Percentiles rank a stretch among this genome's conserved stretches.
phyloP scores from a whole-genome alignment of 2,113 vertebrate species.

The Phyllopteryx taeniolatus region DNA sequence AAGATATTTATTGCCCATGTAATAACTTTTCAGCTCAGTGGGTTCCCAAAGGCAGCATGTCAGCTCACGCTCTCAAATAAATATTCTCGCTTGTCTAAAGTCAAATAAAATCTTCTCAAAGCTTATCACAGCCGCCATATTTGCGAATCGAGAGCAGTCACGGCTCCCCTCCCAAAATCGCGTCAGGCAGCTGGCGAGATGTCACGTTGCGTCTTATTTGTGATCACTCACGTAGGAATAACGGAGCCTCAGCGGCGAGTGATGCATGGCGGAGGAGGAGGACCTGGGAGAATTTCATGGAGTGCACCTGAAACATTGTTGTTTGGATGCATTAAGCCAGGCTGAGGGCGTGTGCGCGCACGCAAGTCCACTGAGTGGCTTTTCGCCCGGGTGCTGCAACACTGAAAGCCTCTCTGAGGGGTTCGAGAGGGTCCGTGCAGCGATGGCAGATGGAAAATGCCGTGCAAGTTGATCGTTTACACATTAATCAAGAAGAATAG shows the following conservation, averaged over 20 bases:
- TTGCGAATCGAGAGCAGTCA: constrained; percentile 11
- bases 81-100: background rate
- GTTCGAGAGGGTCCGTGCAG: background rate
- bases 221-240: constrained; percentile 65
- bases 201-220: constrained; percentile 62
- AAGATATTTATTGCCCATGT: constrained; percentile 2
- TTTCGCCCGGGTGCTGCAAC: background rate
- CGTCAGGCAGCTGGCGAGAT: constrained; percentile 41
- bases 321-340: constrained; percentile 72
- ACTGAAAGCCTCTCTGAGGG: constrained; percentile 6
- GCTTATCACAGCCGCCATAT: constrained; percentile 13
- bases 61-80: background rate
- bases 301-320: constrained; percentile 69
- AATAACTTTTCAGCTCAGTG: constrained; percentile 3
- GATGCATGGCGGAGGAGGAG: constrained; percentile 1
- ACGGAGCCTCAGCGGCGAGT: constrained; percentile 48
- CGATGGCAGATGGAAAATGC: background rate
- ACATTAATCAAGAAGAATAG: background rate
- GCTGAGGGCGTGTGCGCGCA: constrained; percentile 42
- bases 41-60: background rate
- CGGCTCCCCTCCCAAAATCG: constrained; percentile 8
- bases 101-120: constrained; percentile 4
- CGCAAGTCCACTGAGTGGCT: constrained; percentile 28
- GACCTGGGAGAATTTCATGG: constrained; percentile 38
- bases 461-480: background rate